Evolutionary conservation across 2,113 vertebrate species (phyloP).

Genomic region (Dasyornis broadbenti): DNA sequence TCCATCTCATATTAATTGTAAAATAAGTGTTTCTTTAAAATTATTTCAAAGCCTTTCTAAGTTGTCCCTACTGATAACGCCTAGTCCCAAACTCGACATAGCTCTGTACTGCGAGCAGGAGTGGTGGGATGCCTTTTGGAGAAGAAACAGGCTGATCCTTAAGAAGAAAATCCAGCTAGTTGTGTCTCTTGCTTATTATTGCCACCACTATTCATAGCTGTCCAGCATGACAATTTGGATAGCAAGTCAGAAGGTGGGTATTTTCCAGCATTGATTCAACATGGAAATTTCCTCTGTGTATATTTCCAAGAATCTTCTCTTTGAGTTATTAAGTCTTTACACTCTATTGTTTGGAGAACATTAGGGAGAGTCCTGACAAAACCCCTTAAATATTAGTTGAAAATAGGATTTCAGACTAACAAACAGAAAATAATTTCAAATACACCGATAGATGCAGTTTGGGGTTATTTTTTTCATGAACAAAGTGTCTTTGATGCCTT

Average conservation of each 20-base stretch:
- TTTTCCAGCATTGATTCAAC: background rate
- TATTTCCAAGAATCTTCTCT: background rate
- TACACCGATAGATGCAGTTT: background rate
- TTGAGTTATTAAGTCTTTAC: background rate
- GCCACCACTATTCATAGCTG: background rate
- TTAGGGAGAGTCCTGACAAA: background rate
- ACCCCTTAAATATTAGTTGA: background rate
- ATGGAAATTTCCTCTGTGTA: accelerated
- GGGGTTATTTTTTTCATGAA: background rate
- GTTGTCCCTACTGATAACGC: accelerated
- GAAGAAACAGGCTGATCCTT: background rate
- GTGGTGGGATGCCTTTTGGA: background rate
- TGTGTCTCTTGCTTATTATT: background rate
- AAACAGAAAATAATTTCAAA: background rate
- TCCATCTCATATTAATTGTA: background rate
- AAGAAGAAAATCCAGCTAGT: background rate
- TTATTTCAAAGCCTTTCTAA: background rate
- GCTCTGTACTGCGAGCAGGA: background rate
- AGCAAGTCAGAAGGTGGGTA: background rate
- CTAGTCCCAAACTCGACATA: background rate
- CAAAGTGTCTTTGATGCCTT: background rate
- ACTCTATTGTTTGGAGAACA: background rate
- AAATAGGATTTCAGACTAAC: background rate
- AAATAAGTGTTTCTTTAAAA: background rate
- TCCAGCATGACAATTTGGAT: background rate